A percentile compares a stretch with the other conserved stretches of the same genome.
phyloP scores from a whole-genome alignment of 2,888 invertebrate genomes.

The Alsophila aescularia region DNA sequence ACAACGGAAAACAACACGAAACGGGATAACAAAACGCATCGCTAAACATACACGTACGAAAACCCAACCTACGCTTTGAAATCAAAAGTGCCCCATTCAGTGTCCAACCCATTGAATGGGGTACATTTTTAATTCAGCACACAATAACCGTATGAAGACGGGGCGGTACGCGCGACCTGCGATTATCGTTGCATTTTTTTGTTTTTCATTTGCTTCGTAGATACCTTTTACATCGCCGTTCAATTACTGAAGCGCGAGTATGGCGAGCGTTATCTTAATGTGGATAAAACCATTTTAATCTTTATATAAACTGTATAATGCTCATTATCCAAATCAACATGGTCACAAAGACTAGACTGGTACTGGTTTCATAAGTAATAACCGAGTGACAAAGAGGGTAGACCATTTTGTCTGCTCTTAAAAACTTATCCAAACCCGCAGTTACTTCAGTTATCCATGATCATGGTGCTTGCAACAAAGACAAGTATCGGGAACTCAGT shows the following conservation, averaged over 20 bases:
- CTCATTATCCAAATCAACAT: too few species aligned
- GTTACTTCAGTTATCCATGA: too few species aligned
- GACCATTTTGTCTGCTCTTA: too few species aligned
- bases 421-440: too few species aligned
- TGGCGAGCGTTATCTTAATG: conserved; percentile 44
- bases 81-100: conserved; percentile 41
- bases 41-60: conserved; percentile 21
- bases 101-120: conserved; percentile 70
- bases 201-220: conserved; percentile 79
- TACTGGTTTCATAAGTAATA: too few species aligned
- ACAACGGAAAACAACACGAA: conserved; percentile 13
- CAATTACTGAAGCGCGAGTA: conserved; percentile 79
- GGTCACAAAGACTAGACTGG: too few species aligned
- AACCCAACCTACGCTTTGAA: conserved; percentile 57
- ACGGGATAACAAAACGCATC: conserved; percentile 15
- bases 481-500: too few species aligned
- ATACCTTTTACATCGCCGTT: conserved; percentile 84
- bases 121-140: conserved; percentile 71
- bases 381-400: too few species aligned
- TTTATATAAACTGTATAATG: too few species aligned
- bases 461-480: too few species aligned
- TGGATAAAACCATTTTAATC: conserved; percentile 49
- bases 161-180: conserved; percentile 74
- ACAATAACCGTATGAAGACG: conserved; percentile 67
- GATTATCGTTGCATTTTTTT: conserved; percentile 70